Base-by-base conservation (phyloP, 2,797 vertebrate species). In the Thaleichthys pacificus region DNA sequence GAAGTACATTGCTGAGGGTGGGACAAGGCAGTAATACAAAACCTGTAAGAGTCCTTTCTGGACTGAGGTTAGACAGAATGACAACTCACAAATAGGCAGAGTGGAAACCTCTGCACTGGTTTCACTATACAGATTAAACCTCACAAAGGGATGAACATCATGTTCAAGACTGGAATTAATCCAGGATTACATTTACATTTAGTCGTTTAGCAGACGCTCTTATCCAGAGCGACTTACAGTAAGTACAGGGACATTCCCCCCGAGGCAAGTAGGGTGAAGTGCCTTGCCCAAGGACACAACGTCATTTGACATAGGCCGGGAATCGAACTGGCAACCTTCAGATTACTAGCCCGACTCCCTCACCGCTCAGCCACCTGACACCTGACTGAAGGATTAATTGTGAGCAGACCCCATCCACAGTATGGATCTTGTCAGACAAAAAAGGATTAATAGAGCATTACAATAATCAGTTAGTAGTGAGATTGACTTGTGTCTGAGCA, bases 391-490 rank as follows among this genome's bases (percentile, higher is more conserved):
- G n/a, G n/a, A n/a, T 35, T 64, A 57, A 72, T 17, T 14, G 24
- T 70, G 47, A 82, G 30, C 42, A 63, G 47, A 67, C 47, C 47
- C 21, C 28, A 38, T 7, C 72, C 72, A 82, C 74, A 72, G 6
- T 30, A 30, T 26, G 66, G 5, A 15, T 73, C 70, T 71, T 77
- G 74, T 79, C 78, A 78, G 83, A 83, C 84, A 80, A 80, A 78
- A 74, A 68, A 56, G 58, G 75, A 42, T 85, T 74, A 81, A 71
- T 32, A 66, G 63, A 15, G 77, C 66, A 77, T 87, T 79, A 79
- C 62, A 60, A 77, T 83, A 81, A 87, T 84, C 84, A 69, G 8
- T 26, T 60, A 77, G 80, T 71, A 73, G 75, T 70, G 68, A 76
- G 71, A 77, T 72, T 56, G 70, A 6, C 24, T 64, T 12, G 76